Percentiles rank a stretch among this genome's conserved stretches.
Evolutionary conservation across 2,797 vertebrate genomes (phyloP).

Genomic region (Hydrocynus forskahlii): DNA sequence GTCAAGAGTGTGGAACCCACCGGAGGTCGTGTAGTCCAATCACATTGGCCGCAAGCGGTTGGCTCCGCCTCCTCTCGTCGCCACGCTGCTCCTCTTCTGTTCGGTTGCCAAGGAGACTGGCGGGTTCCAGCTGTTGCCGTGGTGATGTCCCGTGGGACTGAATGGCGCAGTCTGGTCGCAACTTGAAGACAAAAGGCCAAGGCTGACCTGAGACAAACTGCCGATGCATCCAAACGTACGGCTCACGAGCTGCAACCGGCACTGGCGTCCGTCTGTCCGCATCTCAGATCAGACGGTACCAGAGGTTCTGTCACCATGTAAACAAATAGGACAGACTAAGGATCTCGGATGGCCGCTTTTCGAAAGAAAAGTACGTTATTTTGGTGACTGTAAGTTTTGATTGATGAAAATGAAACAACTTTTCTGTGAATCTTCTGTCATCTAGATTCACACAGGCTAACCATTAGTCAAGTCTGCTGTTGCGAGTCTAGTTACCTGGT

Average conservation of each 20-base stretch:
- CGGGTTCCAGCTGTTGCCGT: conserved; percentile 78
- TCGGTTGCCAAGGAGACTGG: conserved; percentile 77
- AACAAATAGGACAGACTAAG: too few species aligned
- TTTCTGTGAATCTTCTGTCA: too few species aligned
- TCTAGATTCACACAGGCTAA: too few species aligned
- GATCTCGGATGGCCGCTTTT: too few species aligned
- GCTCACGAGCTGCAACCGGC: too few species aligned
- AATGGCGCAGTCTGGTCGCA: conserved; percentile 59
- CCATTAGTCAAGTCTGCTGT: too few species aligned
- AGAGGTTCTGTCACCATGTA: not conserved
- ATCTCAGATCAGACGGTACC: not conserved
- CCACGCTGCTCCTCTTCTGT: conserved; percentile 66
- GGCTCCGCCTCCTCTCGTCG: conserved; percentile 59
- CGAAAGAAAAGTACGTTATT: too few species aligned
- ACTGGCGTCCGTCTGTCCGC: too few species aligned
- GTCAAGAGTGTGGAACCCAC: conserved; percentile 56
- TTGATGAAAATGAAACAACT: too few species aligned
- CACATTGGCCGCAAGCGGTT: conserved; percentile 60
- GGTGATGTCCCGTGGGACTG: conserved; percentile 72
- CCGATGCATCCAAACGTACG: not conserved
- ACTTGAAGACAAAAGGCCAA: conserved; percentile 48
- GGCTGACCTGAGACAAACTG: conserved; percentile 27
- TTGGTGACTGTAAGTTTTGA: too few species aligned
- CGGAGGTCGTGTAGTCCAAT: conserved; percentile 59
- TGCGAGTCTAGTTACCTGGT: too few species aligned